phyloP scores from a whole-genome alignment of 2,113 vertebrate species.

The Tetrao urogallus region DNA sequence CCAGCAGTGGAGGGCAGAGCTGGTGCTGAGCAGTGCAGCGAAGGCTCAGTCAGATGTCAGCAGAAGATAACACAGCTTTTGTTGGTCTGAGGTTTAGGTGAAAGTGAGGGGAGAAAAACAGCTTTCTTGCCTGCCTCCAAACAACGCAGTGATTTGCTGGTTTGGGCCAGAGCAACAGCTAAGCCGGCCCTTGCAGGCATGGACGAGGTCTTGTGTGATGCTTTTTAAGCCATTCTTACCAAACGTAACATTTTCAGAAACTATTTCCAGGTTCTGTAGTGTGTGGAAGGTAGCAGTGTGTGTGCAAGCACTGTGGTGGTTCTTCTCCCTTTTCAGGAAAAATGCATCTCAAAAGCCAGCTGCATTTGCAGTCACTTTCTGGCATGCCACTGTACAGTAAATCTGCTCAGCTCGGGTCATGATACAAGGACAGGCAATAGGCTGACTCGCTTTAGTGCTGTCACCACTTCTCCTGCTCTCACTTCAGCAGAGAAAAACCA shows the following conservation, averaged over 20 bases:
- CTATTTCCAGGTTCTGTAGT: neutral
- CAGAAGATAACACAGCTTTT: neutral
- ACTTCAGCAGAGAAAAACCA: neutral
- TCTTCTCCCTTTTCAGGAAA: accelerated
- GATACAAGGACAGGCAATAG: neutral
- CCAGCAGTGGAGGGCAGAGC: neutral
- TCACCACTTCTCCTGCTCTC: neutral
- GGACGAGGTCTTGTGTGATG: accelerated
- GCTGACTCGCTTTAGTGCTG: neutral
- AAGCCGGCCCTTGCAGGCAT: neutral
- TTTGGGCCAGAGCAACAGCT: neutral
- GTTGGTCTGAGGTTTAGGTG: neutral
- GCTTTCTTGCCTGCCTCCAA: neutral
- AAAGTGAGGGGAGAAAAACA: accelerated
- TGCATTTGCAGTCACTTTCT: neutral
- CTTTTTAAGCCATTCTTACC: neutral
- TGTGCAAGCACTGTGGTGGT: neutral
- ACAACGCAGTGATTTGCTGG: neutral
- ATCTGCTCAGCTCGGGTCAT: neutral
- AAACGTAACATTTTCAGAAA: neutral
- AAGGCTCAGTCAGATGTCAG: neutral
- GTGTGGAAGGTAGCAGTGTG: neutral
- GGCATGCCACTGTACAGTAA: neutral
- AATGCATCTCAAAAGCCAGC: neutral
- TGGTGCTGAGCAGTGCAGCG: neutral